phyloP scores from a whole-genome alignment of 92 coral and sea anemone species.

The Porites lobata region DNA sequence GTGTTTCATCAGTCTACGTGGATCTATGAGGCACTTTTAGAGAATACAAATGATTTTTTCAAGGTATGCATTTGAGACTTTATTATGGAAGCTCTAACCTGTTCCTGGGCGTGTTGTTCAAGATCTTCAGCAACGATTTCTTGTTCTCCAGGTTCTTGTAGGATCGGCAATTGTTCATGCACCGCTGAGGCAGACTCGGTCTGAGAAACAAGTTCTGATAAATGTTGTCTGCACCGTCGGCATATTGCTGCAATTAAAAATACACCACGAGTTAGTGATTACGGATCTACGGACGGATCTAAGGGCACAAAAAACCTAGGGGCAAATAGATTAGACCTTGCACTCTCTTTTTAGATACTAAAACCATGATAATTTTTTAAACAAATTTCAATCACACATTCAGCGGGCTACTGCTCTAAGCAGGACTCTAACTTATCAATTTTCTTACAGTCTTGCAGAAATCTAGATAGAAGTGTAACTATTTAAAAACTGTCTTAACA shows the following conservation, averaged over 20 bases:
- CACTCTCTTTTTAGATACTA: slow-evolving; percentile 2
- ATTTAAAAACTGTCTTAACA: slow-evolving; percentile 9
- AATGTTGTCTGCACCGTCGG: slow-evolving; percentile 32
- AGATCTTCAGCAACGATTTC: not conserved
- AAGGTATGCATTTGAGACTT: not conserved
- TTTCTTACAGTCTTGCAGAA: slow-evolving; percentile 1
- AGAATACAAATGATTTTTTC: not conserved
- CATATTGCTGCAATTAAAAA: slow-evolving; percentile 36
- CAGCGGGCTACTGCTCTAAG: not conserved
- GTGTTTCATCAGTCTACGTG: not conserved
- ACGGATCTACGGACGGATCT: slow-evolving; percentile 12
- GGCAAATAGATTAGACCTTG: not conserved
- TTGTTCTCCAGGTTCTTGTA: slow-evolving; percentile 5
- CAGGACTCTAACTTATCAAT: slow-evolving; percentile 8
- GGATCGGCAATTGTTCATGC: slow-evolving; percentile 25
- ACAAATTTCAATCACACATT: not conserved
- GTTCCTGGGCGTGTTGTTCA: slow-evolving; percentile 17
- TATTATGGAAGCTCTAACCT: slow-evolving; percentile 30
- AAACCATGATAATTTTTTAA: not conserved
- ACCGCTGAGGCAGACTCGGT: not conserved
- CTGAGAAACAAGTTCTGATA: slow-evolving; percentile 29
- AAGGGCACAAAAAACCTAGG: slow-evolving; percentile 10
- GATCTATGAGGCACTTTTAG: not conserved
- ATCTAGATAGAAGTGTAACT: slow-evolving; percentile 17
- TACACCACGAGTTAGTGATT: slow-evolving; percentile 1